Percentiles rank a stretch among this genome's conserved stretches.
Evolutionary conservation across 2,797 vertebrate genomes (phyloP).

Genomic region (Helarctos malayanus): DNA sequence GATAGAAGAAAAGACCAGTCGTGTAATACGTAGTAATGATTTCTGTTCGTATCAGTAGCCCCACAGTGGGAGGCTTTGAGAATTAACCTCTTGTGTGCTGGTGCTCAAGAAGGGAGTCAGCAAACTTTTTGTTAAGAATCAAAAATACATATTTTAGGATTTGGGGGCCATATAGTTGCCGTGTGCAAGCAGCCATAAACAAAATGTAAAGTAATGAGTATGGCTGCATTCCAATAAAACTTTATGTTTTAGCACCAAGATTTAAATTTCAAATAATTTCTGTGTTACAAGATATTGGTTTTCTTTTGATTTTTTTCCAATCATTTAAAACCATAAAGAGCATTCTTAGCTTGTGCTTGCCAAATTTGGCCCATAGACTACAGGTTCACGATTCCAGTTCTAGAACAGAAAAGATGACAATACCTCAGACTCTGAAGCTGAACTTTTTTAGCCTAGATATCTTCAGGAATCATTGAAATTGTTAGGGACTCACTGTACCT

Average conservation of each 20-base stretch:
- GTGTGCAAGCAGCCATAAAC: not conserved
- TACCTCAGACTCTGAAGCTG: not conserved
- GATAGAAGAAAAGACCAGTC: conserved; percentile 12
- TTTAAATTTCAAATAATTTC: not conserved
- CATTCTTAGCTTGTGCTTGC: not conserved
- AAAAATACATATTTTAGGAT: not conserved
- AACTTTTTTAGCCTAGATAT: not conserved
- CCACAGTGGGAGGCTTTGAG: not conserved
- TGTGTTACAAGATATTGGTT: not conserved
- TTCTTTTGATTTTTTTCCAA: not conserved
- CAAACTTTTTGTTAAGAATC: not conserved
- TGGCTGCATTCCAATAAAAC: not conserved
- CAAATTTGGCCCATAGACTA: not conserved
- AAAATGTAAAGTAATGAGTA: not conserved
- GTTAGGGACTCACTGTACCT: not conserved
- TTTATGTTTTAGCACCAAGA: not conserved
- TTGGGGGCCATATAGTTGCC: rapidly evolving
- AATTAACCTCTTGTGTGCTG: not conserved
- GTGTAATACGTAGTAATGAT: not conserved
- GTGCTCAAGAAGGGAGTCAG: not conserved
- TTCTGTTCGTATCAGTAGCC: not conserved
- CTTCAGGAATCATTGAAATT: not conserved
- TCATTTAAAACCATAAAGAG: not conserved
- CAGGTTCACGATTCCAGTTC: not conserved
- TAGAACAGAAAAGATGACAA: not conserved